phyloP scores from a whole-genome alignment of 2,797 vertebrate species.

The Fundulus diaphanus region DNA sequence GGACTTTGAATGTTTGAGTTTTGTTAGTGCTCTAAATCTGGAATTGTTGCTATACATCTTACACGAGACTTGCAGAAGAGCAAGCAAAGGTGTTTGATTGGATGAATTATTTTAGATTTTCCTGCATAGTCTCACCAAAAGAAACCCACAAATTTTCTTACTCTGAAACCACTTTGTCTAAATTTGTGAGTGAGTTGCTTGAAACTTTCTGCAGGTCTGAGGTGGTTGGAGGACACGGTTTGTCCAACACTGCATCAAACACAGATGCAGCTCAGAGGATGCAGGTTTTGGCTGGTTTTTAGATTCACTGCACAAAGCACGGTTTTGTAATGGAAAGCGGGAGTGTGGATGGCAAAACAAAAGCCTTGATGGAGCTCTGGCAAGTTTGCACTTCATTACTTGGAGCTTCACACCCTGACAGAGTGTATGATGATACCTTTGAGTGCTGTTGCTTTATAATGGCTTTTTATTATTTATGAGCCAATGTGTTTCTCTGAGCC shows the following conservation, averaged over 20 bases:
- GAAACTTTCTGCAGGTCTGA: background rate
- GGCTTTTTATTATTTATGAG: constrained; percentile 29
- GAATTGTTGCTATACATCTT: background rate
- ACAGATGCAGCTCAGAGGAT: background rate
- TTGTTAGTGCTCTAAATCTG: background rate
- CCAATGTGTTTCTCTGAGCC: background rate
- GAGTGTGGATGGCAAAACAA: background rate
- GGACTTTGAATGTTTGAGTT: background rate
- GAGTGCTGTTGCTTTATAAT: constrained; percentile 18
- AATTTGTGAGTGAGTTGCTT: background rate
- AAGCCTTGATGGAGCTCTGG: background rate
- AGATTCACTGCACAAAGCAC: background rate
- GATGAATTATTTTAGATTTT: background rate
- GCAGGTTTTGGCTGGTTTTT: constrained; percentile 12
- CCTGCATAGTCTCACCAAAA: background rate
- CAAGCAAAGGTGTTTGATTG: background rate
- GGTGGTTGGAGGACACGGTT: background rate
- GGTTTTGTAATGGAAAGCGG: constrained; percentile 16
- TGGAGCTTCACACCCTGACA: constrained; percentile 1
- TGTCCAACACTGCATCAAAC: constrained; percentile 22
- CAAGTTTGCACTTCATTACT: constrained; percentile 14
- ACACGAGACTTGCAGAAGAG: background rate
- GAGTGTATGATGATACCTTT: constrained; percentile 13
- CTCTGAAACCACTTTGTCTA: background rate
- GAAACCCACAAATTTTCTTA: background rate